phyloP scores from a whole-genome alignment of 2,113 vertebrate species.

The Eretmochelys imbricata region DNA sequence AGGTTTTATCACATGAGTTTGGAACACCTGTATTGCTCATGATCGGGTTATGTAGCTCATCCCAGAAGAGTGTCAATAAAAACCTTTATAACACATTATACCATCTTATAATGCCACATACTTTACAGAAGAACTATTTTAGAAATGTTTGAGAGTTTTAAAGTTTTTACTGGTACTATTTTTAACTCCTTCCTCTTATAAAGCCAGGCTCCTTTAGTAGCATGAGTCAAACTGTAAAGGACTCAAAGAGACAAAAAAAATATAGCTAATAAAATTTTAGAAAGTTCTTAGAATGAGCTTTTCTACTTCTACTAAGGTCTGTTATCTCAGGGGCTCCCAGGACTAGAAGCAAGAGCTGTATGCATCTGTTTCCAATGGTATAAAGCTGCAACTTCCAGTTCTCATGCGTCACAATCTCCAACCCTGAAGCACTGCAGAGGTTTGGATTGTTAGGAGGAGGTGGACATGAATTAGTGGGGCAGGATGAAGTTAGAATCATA shows the following conservation, averaged over 20 bases:
- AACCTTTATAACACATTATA: background rate
- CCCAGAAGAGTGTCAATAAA: background rate
- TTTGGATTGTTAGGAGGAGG: background rate
- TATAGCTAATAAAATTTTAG: background rate
- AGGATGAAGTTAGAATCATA: no score
- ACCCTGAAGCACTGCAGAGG: no score
- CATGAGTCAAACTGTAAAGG: background rate
- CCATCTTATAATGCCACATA: background rate
- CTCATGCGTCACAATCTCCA: background rate
- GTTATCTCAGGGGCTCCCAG: background rate
- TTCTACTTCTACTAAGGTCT: background rate
- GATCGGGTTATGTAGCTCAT: fast-evolving
- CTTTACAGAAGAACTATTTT: slow-evolving; percentile 18
- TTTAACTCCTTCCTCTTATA: slow-evolving; percentile 22
- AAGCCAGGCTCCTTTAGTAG: slow-evolving; percentile 2
- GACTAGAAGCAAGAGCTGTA: background rate
- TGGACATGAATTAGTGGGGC: no score
- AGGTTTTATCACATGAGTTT: background rate
- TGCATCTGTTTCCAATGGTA: background rate
- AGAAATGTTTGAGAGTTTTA: background rate
- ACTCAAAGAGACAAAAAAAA: background rate
- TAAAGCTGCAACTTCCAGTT: background rate
- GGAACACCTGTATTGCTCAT: background rate
- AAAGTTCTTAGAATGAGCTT: background rate
- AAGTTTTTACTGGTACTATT: slow-evolving; percentile 40